Base-by-base conservation (phyloP, 2,888 invertebrate species). In the Sussaba pulchella region DNA sequence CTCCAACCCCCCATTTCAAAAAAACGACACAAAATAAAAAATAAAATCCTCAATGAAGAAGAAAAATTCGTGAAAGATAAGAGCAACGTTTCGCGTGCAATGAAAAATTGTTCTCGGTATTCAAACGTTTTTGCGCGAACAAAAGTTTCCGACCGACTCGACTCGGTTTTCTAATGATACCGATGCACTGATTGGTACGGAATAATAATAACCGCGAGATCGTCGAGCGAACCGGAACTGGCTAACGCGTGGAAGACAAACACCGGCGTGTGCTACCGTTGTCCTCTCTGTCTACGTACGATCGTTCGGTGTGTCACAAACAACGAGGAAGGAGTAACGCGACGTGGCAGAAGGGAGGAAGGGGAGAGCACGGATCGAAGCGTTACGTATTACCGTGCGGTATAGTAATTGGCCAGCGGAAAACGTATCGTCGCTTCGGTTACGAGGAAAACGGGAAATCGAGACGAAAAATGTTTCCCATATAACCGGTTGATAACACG, bases 381-480 rank as follows among this genome's bases (percentile, higher is more conserved):
- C 12, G 52, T 67, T 67, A 67, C 67, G 67, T 67, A 54, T 67
- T 41, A 67, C 19, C 9, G 12, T 8, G 12, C 21, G 19, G 19
- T 67, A 39, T 41, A 67, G 26, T 45, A 47, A 12, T 47, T 47
- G n/a, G 36, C 19, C n/a, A 31, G n/a, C 59, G 31, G 19, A 14
- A 24, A 43, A 66, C 36, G 21, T 9, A 45, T 50, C 54, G 21
- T n/a, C 4, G 39, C 52, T 39, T 41, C 10, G 24, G 45, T 78
- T 73, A 63, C 69, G 76, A 76, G 61, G 17, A 69, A 26, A 73
- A 57, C 63, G 67, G 45, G 45, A 69, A 73, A 63, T 78, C 50
- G 50, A 52, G 50, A 31, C 31, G 31, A 31, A 31, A 31, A 31
- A 31, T 5, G 2, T 31, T 6, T 5, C 6, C 31, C 6, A 6